Evolutionary conservation across 2,113 vertebrate genomes (phyloP).

Genomic region (Megaceryle maxima): DNA sequence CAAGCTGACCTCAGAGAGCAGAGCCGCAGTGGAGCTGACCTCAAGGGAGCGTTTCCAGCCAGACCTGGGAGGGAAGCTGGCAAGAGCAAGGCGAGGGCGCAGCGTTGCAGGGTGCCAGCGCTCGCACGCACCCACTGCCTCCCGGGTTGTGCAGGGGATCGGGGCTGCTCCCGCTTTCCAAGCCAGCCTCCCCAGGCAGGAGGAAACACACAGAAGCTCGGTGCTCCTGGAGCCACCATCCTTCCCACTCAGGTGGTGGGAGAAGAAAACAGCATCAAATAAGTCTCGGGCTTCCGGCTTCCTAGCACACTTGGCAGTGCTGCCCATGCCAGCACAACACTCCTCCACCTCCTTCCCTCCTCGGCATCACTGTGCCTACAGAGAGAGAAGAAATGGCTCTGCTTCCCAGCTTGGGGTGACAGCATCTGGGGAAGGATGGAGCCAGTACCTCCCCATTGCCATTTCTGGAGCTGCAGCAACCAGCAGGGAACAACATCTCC

Average conservation of each 20-base stretch:
- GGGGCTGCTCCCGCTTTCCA: neutral
- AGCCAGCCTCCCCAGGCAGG: neutral
- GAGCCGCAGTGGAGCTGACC: neutral
- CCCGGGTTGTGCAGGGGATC: rapidly evolving
- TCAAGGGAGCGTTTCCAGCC: neutral
- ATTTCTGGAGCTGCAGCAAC: neutral
- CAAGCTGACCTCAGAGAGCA: neutral
- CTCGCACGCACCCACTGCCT: rapidly evolving
- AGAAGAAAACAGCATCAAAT: neutral
- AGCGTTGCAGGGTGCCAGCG: neutral
- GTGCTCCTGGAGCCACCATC: neutral
- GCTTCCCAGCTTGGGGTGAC: neutral
- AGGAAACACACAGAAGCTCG: neutral
- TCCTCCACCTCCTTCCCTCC: neutral
- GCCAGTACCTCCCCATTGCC: neutral
- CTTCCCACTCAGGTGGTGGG: neutral
- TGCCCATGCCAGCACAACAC: rapidly evolving
- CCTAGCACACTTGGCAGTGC: neutral
- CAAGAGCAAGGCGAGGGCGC: neutral
- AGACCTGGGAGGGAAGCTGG: neutral
- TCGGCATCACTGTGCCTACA: rapidly evolving
- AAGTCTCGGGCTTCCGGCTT: neutral
- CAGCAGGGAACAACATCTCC: neutral
- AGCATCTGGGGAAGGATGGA: neutral
- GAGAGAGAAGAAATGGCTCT: neutral